Evolutionary conservation across 2,888 invertebrate genomes (phyloP).

Genomic region (Drosophila subsilvestris): DNA sequence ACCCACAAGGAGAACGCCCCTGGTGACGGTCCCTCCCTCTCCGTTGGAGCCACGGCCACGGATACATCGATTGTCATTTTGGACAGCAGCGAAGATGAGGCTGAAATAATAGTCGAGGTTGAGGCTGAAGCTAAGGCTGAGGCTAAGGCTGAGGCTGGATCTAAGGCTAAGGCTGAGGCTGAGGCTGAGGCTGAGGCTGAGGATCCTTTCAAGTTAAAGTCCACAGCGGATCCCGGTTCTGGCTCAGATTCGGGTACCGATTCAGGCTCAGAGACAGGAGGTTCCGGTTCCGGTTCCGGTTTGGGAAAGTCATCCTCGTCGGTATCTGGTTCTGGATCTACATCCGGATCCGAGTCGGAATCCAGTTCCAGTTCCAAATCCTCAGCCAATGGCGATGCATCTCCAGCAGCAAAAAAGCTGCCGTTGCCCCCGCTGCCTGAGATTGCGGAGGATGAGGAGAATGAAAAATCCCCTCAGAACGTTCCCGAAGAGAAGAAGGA

Average conservation of each 20-base stretch:
- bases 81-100: slow-evolving; percentile 44
- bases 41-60: slow-evolving; percentile 58
- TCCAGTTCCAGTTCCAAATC: not conserved
- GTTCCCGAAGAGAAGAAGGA: not conserved
- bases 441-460: not conserved
- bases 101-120: not conserved
- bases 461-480: not conserved
- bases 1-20: slow-evolving; percentile 10
- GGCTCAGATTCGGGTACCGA: not conserved
- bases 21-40: slow-evolving; percentile 29
- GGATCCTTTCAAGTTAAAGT: not conserved
- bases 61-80: slow-evolving; percentile 29
- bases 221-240: not conserved
- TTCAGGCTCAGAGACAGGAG: not conserved
- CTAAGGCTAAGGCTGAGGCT: not conserved
- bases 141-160: not conserved
- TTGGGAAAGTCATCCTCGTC: too few species aligned
- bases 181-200: not conserved
- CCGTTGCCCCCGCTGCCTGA: not conserved
- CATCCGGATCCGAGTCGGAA: not conserved
- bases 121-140: not conserved
- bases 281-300: not conserved
- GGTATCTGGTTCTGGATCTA: too few species aligned
- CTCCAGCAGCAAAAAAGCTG: not conserved
- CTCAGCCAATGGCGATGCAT: not conserved